phyloP scores from a whole-genome alignment of 2,113 vertebrate species.

The Neomonachus schauinslandi region DNA sequence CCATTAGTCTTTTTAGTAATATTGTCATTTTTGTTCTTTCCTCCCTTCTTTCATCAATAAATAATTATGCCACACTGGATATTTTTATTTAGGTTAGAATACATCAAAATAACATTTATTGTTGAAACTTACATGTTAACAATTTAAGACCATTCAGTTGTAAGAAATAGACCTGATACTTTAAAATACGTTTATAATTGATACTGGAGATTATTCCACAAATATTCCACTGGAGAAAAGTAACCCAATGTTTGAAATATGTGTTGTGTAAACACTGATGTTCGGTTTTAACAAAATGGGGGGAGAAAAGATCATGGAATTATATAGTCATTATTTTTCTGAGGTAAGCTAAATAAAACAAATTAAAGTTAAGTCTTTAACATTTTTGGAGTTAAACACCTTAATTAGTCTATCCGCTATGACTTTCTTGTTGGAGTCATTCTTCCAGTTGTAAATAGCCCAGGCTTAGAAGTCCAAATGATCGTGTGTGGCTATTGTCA shows the following conservation, averaged over 20 bases:
- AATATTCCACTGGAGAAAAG: background rate
- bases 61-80: background rate
- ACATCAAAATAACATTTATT: background rate
- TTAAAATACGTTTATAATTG: constrained; percentile 37
- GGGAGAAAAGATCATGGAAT: background rate
- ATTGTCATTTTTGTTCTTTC: constrained; percentile 11
- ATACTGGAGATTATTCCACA: background rate
- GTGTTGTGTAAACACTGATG: background rate
- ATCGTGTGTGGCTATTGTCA: background rate
- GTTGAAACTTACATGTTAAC: constrained; percentile 38
- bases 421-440: background rate
- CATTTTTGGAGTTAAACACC: background rate
- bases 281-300: background rate
- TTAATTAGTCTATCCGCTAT: background rate
- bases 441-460: constrained; percentile 19
- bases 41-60: constrained; percentile 14
- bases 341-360: background rate
- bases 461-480: background rate
- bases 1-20: background rate
- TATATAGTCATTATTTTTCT: background rate
- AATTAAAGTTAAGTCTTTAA: background rate
- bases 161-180: background rate
- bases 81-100: constrained; percentile 25
- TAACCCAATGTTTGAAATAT: background rate
- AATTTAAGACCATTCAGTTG: background rate